Conservation (phyloP, 2,888 invertebrate species). For the Acholoe squamosa region DNA sequence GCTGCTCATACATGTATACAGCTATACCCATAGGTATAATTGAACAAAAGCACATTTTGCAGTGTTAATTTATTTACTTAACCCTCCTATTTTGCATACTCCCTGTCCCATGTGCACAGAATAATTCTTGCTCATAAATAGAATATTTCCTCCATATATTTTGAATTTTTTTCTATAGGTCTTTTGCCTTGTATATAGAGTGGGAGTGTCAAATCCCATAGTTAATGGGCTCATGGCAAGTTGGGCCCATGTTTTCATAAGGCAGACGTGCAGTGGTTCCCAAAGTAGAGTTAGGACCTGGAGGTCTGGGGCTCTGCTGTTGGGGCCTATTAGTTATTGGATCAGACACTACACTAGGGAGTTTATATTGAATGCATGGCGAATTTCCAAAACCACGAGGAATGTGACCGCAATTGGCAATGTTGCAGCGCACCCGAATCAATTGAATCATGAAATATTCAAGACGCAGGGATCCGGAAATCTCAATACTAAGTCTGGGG, state of each 20-base stretch:
- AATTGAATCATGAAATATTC: slow-evolving; percentile 56
- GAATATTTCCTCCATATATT: not conserved
- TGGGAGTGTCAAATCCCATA: not conserved
- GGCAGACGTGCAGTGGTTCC: not conserved
- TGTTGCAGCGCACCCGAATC: slow-evolving; percentile 36
- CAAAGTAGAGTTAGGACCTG: not conserved
- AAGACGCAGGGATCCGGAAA: not conserved
- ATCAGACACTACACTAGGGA: slow-evolving; percentile 47
- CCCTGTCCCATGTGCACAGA: not conserved
- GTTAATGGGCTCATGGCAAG: not conserved
- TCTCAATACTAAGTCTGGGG: not conserved
- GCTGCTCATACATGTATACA: slow-evolving; percentile 4
- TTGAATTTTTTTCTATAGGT: not conserved
- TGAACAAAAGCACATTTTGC: not conserved
- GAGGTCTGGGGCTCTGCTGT: not conserved
- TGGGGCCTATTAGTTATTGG: slow-evolving; percentile 13
- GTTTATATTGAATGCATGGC: slow-evolving; percentile 54
- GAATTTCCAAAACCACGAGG: slow-evolving; percentile 48
- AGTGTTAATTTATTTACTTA: not conserved
- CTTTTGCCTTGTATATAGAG: not conserved
- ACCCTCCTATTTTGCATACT: not conserved
- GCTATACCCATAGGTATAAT: too few relatives aligned
- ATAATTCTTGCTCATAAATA: not conserved
- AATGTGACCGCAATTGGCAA: slow-evolving; percentile 57
- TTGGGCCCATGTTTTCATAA: slow-evolving; percentile 19